Conservation (phyloP, 2,888 invertebrate genomes). For the Rhabditophanes sp. region DNA sequence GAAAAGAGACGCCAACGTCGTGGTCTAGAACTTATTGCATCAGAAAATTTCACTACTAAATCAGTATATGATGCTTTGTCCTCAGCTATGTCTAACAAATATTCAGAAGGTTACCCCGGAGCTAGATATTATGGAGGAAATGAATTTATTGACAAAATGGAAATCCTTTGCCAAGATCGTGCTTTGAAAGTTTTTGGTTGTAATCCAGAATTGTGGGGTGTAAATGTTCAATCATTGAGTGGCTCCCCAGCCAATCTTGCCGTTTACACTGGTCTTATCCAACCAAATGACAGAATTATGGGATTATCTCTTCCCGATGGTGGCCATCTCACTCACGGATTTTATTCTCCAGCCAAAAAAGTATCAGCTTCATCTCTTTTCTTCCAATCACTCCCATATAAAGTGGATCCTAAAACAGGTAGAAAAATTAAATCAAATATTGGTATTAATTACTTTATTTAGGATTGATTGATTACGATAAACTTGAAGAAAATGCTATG, state of each 20-base stretch:
- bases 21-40: conserved; percentile 88
- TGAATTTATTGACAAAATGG: conserved; percentile 81
- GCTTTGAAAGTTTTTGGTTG: conserved; percentile 63
- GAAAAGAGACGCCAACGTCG: conserved; percentile 69
- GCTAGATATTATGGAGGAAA: conserved; percentile 90
- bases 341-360: conserved; percentile 72
- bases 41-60: conserved; percentile 55
- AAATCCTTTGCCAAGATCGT: conserved; percentile 69
- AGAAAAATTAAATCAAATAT: no score
- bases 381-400: conserved; percentile 96
- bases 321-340: conserved; percentile 61
- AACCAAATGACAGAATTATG: conserved; percentile 90
- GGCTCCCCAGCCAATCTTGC: conserved; percentile 91
- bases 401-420: conserved; percentile 63
- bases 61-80: conserved; percentile 49
- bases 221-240: conserved; percentile 70
- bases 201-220: conserved; percentile 75
- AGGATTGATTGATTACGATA: conserved; percentile 79
- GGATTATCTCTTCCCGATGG: conserved; percentile 82
- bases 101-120: conserved; percentile 53
- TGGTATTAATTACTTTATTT: no score
- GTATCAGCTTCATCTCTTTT: conserved; percentile 91
- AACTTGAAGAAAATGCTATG: conserved; percentile 62
- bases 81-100: conserved; percentile 52
- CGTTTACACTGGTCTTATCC: conserved; percentile 62